Evolutionary conservation across 2,797 vertebrate species (phyloP).

Genomic region (Chelon auratus): DNA sequence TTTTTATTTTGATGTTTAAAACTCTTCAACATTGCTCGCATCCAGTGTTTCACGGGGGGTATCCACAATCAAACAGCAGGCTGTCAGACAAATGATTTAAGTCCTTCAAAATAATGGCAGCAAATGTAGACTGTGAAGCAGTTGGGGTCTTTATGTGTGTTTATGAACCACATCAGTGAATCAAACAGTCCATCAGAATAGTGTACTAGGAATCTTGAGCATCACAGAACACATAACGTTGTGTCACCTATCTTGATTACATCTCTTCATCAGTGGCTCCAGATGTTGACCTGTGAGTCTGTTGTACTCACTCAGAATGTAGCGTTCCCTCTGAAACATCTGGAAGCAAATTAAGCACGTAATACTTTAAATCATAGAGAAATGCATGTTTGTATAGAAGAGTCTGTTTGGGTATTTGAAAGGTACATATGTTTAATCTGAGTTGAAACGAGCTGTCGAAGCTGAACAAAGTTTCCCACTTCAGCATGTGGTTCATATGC

Average conservation of each 20-base stretch:
- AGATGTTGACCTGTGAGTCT: conserved; percentile 82
- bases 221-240: background rate
- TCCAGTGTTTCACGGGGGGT: conserved; percentile 6
- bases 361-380: no score
- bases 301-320: conserved; percentile 88
- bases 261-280: conserved; percentile 86
- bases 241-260: conserved; percentile 63
- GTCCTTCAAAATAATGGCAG: conserved; percentile 1
- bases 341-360: conserved; percentile 53
- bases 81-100: background rate
- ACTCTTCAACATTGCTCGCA: background rate
- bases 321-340: conserved; percentile 91
- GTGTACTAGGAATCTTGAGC: conserved; percentile 12
- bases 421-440: no score
- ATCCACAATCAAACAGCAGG: background rate
- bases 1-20: conserved; percentile 32
- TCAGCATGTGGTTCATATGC: background rate
- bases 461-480: background rate
- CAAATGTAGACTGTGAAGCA: background rate
- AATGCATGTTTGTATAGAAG: no score
- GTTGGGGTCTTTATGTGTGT: background rate
- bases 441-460: no score
- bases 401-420: no score
- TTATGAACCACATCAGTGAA: background rate
- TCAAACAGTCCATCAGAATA: background rate